Conservation (phyloP, 2,113 vertebrate species). For the Uropsilus gracilis region DNA sequence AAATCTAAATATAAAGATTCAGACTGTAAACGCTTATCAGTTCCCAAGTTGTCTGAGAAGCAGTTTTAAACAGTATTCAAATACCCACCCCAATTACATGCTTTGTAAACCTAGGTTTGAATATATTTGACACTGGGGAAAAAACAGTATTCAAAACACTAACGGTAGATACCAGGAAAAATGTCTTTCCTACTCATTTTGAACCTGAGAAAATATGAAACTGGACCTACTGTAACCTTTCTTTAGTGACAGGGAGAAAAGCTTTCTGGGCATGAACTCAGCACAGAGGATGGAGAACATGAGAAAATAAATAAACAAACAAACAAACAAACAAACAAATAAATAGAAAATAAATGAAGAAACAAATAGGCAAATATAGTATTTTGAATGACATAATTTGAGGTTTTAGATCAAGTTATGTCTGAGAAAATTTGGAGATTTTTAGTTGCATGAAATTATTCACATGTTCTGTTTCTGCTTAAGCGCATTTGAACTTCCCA, state of each 20-base stretch:
- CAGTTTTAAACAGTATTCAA: not conserved
- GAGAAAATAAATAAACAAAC: too few species aligned
- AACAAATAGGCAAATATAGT: not conserved
- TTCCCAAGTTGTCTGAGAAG: not conserved
- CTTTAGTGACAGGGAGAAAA: not conserved
- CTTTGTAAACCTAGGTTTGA: not conserved
- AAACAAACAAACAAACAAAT: too few species aligned
- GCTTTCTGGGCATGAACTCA: not conserved
- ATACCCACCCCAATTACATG: not conserved
- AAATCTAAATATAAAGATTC: not conserved
- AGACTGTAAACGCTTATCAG: not conserved
- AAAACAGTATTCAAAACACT: not conserved
- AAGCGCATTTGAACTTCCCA: not conserved
- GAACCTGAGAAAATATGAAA: not conserved
- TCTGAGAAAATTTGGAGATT: not conserved
- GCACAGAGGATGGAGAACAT: not conserved
- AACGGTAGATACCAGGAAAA: not conserved
- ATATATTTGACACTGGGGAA: not conserved
- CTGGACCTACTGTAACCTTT: not conserved
- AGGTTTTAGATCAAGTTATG: not conserved
- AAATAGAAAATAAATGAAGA: too few species aligned
- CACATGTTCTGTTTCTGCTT: not conserved
- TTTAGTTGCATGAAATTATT: too few species aligned
- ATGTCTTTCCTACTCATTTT: not conserved
- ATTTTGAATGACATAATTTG: not conserved